Evolutionary conservation across 2,113 vertebrate genomes (phyloP).

Genomic region (Indicator maculatus): DNA sequence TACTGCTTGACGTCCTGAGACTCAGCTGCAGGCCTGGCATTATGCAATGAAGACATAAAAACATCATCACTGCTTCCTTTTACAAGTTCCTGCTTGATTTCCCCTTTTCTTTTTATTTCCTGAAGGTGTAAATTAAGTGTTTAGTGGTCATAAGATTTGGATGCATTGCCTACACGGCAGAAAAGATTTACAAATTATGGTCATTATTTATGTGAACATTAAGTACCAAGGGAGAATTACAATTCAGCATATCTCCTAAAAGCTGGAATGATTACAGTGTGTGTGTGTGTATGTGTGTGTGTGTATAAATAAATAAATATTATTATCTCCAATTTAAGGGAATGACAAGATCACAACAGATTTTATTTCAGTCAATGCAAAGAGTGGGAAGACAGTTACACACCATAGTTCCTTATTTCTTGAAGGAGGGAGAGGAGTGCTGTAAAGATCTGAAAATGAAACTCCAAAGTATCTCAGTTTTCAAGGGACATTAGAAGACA

Average conservation of each 20-base stretch:
- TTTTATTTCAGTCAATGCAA: constrained; percentile 12
- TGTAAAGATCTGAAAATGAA: background rate
- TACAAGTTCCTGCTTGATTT: background rate
- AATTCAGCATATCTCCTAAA: constrained; percentile 7
- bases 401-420: background rate
- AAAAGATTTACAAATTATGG: background rate
- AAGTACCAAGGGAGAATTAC: background rate
- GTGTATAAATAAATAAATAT: background rate
- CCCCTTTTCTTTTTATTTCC: background rate
- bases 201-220: background rate
- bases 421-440: background rate
- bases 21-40: background rate
- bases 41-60: background rate
- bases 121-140: background rate
- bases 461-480: background rate
- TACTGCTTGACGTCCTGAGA: background rate
- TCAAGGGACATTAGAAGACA: background rate
- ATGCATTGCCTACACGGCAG: background rate
- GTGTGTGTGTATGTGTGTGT: background rate
- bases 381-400: background rate
- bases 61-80: background rate
- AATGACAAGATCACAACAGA: constrained; percentile 6
- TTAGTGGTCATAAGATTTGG: background rate
- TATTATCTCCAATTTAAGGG: background rate
- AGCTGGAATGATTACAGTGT: background rate